Percentiles rank a stretch among this genome's conserved stretches.
phyloP scores from a whole-genome alignment of 1,140 invertebrate genomes.

The Brevipalpus yothersi region DNA sequence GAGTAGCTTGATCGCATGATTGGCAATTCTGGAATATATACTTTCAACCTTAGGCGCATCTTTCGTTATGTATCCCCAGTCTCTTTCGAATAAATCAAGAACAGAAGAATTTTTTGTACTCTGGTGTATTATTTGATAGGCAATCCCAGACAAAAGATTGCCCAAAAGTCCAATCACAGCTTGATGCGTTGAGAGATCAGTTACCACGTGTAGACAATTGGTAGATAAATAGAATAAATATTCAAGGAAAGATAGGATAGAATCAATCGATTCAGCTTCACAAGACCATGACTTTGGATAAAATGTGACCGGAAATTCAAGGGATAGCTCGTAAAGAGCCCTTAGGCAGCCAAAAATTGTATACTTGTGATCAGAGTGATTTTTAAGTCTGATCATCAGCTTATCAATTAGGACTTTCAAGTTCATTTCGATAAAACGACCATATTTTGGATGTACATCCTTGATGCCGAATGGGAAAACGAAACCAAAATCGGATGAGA shows the following conservation, averaged over 20 bases:
- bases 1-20: conserved; percentile 4
- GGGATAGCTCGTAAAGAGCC: conserved; percentile 25
- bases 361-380: background rate
- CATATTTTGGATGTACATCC: background rate
- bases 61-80: background rate
- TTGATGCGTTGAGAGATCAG: conserved; percentile 35
- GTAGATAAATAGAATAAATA: conserved; percentile 25
- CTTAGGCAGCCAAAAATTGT: background rate
- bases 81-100: background rate
- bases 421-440: background rate
- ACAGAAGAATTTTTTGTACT: background rate
- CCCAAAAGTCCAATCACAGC: conserved; percentile 32
- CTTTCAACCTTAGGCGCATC: background rate
- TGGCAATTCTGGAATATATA: background rate
- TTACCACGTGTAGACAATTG: conserved; percentile 28
- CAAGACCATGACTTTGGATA: conserved; percentile 1
- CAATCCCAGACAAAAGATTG: conserved; percentile 34
- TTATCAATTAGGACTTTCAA: background rate
- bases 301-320: conserved; percentile 12
- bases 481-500: background rate
- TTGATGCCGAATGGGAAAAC: background rate
- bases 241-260: background rate
- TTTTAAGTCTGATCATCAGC: background rate
- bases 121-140: background rate
- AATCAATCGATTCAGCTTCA: background rate